Base-by-base conservation (phyloP, 64 coral and sea anemone species). In the Actinia tenebrosa region DNA sequence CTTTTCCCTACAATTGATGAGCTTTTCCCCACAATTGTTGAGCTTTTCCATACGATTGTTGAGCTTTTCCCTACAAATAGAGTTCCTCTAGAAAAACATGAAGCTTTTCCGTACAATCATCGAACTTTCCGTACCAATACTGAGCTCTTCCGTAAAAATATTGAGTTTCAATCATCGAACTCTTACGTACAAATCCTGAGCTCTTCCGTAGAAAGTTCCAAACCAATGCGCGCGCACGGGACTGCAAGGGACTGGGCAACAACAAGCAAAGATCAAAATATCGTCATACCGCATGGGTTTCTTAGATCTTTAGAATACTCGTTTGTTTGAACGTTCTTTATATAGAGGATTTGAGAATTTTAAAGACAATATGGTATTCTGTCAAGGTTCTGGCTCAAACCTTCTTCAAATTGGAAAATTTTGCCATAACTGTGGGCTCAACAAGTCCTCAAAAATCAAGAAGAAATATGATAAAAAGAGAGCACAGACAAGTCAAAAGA, bases 401-500 rank as follows among this genome's bases (percentile, higher is more conserved):
- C 63, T 66, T 66, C 63, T 66, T 66, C 63, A 66, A 66, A 4
- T 66, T 66, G 63, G 63, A 4, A 66, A 66, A n/a, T 66, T 66
- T 66, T 66, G 63, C 20, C 19, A 66, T 66, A 66, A 66, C 63
- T 66, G 63, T 66, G 63, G 63, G 20, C 63, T 66, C 30, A 37
- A 83, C 30, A 84, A 79, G 61, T 20, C 17, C 3, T 89, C 79
- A 69, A 53, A 56, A 61, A 82, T 58, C 8, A 59, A 82, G 62
- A 89, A 64, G 53, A 89, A 83, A 80, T 17, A 58, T 47, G 78
- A 25, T 17, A 78, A 54, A 54, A 56, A 80, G 53, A 53, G 16
- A n/a, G 44, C 25, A 45, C 43, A 27, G 47, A 44, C 80, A 46
- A 81, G 16, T 45, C 80, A 89, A 58, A 89, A 47, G 72, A 53